Evolutionary conservation across 2,888 invertebrate genomes (phyloP).

Genomic region (Melangyna quadrimaculata): DNA sequence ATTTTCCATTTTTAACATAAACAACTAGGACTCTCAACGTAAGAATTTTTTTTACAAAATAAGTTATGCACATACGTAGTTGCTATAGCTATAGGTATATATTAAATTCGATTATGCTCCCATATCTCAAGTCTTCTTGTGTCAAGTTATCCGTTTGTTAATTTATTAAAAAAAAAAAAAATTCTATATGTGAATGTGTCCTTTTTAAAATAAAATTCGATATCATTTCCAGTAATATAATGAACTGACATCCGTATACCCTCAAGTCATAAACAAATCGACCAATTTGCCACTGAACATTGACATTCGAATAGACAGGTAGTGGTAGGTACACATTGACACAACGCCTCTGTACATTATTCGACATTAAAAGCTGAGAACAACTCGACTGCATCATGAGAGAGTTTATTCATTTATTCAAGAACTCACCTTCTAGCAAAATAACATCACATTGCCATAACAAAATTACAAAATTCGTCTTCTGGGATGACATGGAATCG

Average conservation of each 20-base stretch:
- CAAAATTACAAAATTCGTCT: conserved; percentile 70
- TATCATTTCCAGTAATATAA: conserved; percentile 49
- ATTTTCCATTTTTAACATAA: no score
- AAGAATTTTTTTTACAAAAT: no score
- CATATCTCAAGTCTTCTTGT: background rate
- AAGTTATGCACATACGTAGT: no score
- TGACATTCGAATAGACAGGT: background rate
- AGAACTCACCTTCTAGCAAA: conserved; percentile 63
- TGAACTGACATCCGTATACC: conserved; percentile 9
- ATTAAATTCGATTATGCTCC: no score
- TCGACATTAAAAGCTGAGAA: conserved; percentile 18
- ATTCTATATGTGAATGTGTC: background rate
- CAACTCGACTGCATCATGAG: background rate
- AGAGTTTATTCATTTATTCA: conserved; percentile 69
- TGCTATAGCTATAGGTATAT: no score
- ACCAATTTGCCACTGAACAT: conserved; percentile 14
- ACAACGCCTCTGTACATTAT: background rate
- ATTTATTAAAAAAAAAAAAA: background rate
- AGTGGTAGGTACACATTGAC: background rate
- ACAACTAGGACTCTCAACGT: no score
- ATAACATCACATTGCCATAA: conserved; percentile 62
- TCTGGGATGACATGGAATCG: conserved; percentile 71
- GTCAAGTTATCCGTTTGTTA: background rate
- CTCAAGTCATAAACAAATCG: conserved; percentile 26
- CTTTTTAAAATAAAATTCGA: conserved; percentile 28